Base-by-base conservation (phyloP, 2,888 invertebrate genomes). In the Tetragonisca angustula region DNA sequence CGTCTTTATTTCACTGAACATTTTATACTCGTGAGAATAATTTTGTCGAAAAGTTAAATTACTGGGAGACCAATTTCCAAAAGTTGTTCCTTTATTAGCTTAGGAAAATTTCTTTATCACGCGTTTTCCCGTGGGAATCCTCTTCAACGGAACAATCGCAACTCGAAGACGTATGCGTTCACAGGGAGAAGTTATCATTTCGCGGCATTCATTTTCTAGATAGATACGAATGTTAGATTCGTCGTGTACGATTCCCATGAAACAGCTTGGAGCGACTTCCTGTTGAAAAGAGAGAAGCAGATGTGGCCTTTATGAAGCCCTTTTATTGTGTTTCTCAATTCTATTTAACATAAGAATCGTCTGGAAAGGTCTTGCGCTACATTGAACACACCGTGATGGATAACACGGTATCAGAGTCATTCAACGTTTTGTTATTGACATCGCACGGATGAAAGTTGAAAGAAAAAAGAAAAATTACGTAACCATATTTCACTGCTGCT, bases 241-340 rank as follows among this genome's bases (percentile, higher is more conserved):
- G 79, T 88, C 43, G 43, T 84, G 81, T 78, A 71, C 61, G 81
- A 82, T 89, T 89, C 90, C 87, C 89, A 90, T 87, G 88, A 83
- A 82, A 61, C 70, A 73, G 84, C 88, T 89, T 84, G 85, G 81
- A 86, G 79, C 82, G 73, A 81, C 83, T 86, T 88, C 85, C 89
- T 85, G 87, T 87, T 86, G 80, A 84, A 52, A 62, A 68, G 74
- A 76, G 72, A 82, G 84, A 84, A 69, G 75, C 59, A 77, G 52
- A 64, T 73, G 77, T 81, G 54, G 61, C 59, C 73, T 71, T 67
- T 74, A 24, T 67, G 36, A 82, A 76, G 72, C 77, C 79, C 61
- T 68, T 61, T 73, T 82, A 80, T 87, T 87, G 82, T 78, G 73
- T 82, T 75, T 72, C 76, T 72, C 67, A 59, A 62, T 73, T 75